These are phyloP conservation scores for Falco columbarius DNA, from an alignment of 2,797 vertebrate species.

Conservation along the genomic window DNA sequence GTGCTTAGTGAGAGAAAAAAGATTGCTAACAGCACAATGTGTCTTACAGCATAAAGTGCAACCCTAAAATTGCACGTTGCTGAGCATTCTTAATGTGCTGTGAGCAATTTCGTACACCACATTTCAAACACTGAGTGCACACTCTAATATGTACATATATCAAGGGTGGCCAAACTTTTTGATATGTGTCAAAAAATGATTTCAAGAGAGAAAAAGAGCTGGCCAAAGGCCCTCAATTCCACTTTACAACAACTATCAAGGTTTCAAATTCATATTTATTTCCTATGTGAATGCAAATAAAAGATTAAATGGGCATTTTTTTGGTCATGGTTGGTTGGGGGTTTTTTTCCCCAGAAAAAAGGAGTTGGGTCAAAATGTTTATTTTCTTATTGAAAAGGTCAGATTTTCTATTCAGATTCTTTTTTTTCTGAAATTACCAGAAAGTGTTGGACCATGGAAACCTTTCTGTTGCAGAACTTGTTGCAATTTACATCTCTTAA, in stretches of 20 bases:
- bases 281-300: background rate
- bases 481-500: background rate
- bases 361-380: background rate
- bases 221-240: background rate
- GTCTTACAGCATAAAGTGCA: constrained; percentile 31
- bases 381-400: background rate
- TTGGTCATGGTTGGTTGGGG: background rate
- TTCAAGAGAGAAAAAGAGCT: constrained; percentile 8
- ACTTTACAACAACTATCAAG: background rate
- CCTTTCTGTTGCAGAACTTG: background rate
- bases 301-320: background rate
- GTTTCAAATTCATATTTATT: background rate
- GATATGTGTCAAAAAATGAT: background rate
- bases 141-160: constrained; percentile 4
- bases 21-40: constrained; percentile 7
- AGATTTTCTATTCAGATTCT: background rate
- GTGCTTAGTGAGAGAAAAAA: constrained; percentile 17
- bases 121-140: constrained; percentile 41
- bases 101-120: constrained; percentile 18
- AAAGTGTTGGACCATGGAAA: background rate
- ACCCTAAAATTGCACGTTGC: constrained; percentile 11
- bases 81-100: constrained; percentile 33
- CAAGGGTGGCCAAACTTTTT: background rate
- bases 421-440: background rate
- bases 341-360: rapidly evolving